Base-by-base conservation (phyloP, 2,113 vertebrate genomes). In the Isichthys henryi region DNA sequence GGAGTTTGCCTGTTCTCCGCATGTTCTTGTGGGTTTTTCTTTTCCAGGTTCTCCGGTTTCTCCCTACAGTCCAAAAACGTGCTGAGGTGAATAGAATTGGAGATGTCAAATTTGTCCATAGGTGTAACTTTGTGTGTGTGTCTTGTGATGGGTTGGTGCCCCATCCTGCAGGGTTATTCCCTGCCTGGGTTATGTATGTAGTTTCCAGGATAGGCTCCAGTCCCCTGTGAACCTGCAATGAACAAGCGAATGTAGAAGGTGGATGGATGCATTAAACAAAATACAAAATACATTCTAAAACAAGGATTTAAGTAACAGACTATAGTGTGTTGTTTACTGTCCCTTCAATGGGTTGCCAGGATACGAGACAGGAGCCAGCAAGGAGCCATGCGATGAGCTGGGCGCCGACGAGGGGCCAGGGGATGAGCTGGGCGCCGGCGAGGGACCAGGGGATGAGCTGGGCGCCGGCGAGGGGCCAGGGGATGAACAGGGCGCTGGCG, bases 281-380 rank as follows among this genome's bases (percentile, higher is more conserved):
- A 9, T 48, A 2, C 48, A n/a, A 23, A 58, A 58, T 58, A 58
- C 21, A n/a, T n/a, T 58, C 0, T 58, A 58, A 58, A 58, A 58
- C 56, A n/a, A 58, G 21, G 21, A n/a, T 8, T 58, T 58, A 58
- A 58, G 23, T n/a, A 27, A 62, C 58, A 3, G 23, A n/a, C 23
- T 27, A 9, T n/a, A n/a, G 56, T 62, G 58, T n/a, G 2, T 56
- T 56, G 4, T 21, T 4, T 23, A 58, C 6, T 58, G 56, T 58
- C 56, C 0, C 7, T 23, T 58, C 56, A 58, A 8, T 58, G 56
- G 19, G 56, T 56, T 56, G 53, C 53, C 53, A 56, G 53, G 53
- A 56, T 4, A 56, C 5, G 5, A 21, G 19, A 21, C 19, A 21
- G 53, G 0, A 1, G 0, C 0, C 52, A 0, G 11, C 15, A 0